phyloP scores from a whole-genome alignment of 2,888 invertebrate species.

The Theretra japonica region DNA sequence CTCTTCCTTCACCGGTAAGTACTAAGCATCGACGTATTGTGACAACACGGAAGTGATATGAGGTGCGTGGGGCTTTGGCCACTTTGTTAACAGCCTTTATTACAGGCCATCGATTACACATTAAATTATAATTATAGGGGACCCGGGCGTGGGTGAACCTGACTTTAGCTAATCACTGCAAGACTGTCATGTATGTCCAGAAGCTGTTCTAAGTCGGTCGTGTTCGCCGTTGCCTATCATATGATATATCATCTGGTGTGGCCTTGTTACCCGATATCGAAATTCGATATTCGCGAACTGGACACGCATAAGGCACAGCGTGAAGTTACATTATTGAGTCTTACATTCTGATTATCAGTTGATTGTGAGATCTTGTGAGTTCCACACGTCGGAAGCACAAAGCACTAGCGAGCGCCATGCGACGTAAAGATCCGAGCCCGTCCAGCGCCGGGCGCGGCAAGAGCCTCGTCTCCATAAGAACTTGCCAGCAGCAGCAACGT shows the following conservation, averaged over 20 bases:
- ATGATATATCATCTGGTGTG: constrained; percentile 76
- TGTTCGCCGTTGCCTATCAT: constrained; percentile 77
- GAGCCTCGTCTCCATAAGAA: constrained; percentile 73
- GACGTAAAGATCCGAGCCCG: constrained; percentile 66
- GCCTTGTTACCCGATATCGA: constrained; percentile 77
- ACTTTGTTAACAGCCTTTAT: constrained; percentile 31
- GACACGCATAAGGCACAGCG: constrained; percentile 69
- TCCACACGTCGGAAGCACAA: constrained; percentile 56
- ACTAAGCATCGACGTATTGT: constrained; percentile 14
- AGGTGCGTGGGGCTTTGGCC: constrained; percentile 29
- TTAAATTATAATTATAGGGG: constrained; percentile 57
- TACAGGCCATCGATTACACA: constrained; percentile 52
- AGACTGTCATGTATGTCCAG: constrained; percentile 51
- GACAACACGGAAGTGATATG: constrained; percentile 31
- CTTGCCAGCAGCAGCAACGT: constrained; percentile 70
- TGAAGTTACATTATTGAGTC: constrained; percentile 64
- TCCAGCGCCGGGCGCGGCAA: constrained; percentile 56
- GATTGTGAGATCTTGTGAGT: constrained; percentile 53
- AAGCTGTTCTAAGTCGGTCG: constrained; percentile 61
- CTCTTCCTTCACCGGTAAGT: constrained; percentile 20
- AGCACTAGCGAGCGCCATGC: constrained; percentile 53
- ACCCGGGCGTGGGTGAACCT: constrained; percentile 56
- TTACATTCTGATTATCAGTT: constrained; percentile 62
- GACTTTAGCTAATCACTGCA: constrained; percentile 51
- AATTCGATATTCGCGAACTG: constrained; percentile 67